Conservation (phyloP, 2,797 vertebrate species). For the Taenioides sp. region DNA sequence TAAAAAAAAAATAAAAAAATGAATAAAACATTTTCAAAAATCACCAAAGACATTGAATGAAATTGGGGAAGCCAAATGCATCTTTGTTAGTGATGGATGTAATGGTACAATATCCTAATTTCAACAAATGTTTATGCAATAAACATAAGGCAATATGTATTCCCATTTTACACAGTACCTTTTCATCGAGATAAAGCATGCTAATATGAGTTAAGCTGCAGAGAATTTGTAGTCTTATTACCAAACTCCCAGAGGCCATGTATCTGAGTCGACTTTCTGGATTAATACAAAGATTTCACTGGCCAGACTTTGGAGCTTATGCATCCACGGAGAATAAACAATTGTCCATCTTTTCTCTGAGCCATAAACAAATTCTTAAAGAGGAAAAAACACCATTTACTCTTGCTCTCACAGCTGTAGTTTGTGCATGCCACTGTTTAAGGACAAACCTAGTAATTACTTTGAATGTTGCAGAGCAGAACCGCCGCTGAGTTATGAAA, state of each 20-base stretch:
- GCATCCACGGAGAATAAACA: slow-evolving; percentile 41
- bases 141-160: background rate
- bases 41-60: too few species aligned
- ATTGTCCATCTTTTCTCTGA: slow-evolving; percentile 35
- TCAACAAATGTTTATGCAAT: background rate
- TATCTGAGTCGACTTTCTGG: slow-evolving; percentile 43
- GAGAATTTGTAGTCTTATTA: slow-evolving; percentile 46
- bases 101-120: background rate
- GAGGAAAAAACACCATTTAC: slow-evolving; percentile 33
- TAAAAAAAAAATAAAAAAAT: too few species aligned
- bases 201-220: slow-evolving; percentile 38
- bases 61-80: too few species aligned
- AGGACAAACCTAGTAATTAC: slow-evolving; percentile 56
- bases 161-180: background rate
- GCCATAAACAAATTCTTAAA: slow-evolving; percentile 40
- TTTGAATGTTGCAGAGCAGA: slow-evolving; percentile 35
- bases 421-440: slow-evolving; percentile 35
- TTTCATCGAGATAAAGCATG: slow-evolving; percentile 14
- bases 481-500: slow-evolving; percentile 57
- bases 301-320: slow-evolving; percentile 29
- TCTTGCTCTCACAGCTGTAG: slow-evolving; percentile 46
- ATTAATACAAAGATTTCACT: slow-evolving; percentile 45
- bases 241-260: slow-evolving; percentile 46
- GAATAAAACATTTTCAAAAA: too few species aligned
- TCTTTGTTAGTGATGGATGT: too few species aligned